phyloP scores from a whole-genome alignment of 2,113 vertebrate species.

The Phyllostomus hastatus region DNA sequence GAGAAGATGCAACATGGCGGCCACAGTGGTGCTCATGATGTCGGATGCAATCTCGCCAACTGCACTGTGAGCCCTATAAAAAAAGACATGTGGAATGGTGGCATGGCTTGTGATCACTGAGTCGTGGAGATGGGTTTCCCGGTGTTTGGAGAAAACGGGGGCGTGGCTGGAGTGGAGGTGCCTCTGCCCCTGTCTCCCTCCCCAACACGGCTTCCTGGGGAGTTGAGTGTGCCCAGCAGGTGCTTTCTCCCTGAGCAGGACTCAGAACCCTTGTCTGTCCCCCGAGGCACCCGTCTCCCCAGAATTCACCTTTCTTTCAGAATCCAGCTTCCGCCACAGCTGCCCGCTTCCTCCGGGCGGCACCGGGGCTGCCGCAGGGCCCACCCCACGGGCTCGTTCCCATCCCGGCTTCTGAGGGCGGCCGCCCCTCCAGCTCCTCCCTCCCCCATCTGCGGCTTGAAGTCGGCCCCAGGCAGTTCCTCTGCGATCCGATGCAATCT shows the following conservation, averaged over 20 bases:
- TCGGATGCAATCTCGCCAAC: neutral
- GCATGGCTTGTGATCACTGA: neutral
- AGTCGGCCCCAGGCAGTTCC: neutral
- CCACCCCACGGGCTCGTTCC: neutral
- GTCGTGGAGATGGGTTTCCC: neutral
- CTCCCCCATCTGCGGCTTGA: neutral
- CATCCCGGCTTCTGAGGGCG: neutral
- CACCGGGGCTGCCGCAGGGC: neutral
- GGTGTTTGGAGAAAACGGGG: neutral
- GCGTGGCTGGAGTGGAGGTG: neutral
- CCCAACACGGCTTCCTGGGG: neutral
- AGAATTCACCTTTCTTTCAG: neutral
- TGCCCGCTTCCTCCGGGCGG: neutral
- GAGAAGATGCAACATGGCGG: neutral
- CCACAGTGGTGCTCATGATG: neutral
- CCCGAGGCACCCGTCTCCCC: neutral
- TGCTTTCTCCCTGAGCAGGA: neutral
- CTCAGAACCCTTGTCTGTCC: neutral
- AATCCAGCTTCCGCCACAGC: neutral
- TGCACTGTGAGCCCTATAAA: neutral
- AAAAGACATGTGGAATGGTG: neutral
- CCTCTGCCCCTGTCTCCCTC: neutral
- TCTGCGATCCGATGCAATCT: neutral
- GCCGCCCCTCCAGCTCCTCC: neutral
- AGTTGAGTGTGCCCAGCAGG: fast-evolving